Conservation (phyloP, 2,888 invertebrate genomes). For the Allacma fusca region DNA sequence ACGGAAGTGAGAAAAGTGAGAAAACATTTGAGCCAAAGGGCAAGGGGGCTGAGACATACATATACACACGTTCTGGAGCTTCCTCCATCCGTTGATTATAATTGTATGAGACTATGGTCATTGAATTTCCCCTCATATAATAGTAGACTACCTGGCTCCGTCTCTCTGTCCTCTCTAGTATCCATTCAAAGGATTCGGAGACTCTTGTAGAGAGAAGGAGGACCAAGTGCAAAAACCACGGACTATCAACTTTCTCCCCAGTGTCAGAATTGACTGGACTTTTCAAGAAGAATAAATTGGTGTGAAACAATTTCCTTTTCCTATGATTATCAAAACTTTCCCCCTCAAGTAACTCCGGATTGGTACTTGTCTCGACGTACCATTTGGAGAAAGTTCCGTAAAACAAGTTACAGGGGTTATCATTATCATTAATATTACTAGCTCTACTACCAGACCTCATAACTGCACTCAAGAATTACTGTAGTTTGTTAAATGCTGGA, state of each 20-base stretch:
- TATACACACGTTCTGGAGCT: not conserved
- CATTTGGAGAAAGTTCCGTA: not conserved
- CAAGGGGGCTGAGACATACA: too few relatives aligned
- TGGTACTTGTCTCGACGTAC: too few relatives aligned
- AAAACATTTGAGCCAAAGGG: not conserved
- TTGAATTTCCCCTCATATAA: not conserved
- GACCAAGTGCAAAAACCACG: too few relatives aligned
- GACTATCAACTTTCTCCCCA: not conserved
- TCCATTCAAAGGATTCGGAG: too few relatives aligned
- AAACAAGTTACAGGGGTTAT: constrained; percentile 5
- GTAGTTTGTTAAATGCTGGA: constrained; percentile 8
- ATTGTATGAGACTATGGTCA: constrained; percentile 1
- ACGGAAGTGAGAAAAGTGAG: not conserved
- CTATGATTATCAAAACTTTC: constrained; percentile 9
- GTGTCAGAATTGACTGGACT: constrained; percentile 5
- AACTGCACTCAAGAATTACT: constrained; percentile 6
- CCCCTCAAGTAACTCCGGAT: not conserved
- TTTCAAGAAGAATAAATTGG: constrained; percentile 11
- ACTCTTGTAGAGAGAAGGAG: too few relatives aligned
- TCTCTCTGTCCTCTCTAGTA: too few relatives aligned
- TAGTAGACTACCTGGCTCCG: too few relatives aligned
- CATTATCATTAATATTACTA: not conserved
- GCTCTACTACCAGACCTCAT: not conserved
- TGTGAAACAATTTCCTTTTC: constrained; percentile 16
- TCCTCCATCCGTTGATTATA: not conserved